These are phyloP conservation scores for Corydoras sp. DNA, from an alignment of 2,113 vertebrate species.

Conservation along the genomic window DNA sequence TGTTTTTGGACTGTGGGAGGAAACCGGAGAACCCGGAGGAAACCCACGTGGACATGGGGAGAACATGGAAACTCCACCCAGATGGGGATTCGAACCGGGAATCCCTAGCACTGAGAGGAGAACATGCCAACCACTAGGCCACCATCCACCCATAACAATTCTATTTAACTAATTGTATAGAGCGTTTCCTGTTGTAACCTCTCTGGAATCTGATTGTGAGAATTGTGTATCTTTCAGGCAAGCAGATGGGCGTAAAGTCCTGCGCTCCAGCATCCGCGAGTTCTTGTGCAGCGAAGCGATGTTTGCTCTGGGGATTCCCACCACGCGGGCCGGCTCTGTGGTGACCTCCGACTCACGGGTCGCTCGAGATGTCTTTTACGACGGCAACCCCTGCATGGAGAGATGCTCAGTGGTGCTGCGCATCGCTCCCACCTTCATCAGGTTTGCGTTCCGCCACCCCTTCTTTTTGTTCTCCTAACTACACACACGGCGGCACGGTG, in stretches of 20 bases:
- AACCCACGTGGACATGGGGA: no score
- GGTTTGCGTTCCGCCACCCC: constrained; percentile 56
- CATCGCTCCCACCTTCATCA: constrained; percentile 86
- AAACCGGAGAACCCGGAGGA: no score
- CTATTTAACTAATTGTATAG: background rate
- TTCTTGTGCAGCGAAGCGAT: constrained; percentile 95
- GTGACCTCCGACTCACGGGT: constrained; percentile 81
- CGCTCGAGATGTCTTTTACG: constrained; percentile 79
- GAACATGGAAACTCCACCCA: no score
- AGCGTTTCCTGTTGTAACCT: background rate
- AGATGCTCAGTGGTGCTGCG: constrained; percentile 85
- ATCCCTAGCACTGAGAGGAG: no score
- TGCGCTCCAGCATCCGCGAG: constrained; percentile 91
- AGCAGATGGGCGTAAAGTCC: constrained; percentile 89
- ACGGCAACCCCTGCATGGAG: constrained; percentile 77
- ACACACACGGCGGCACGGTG: no score
- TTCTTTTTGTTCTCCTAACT: no score
- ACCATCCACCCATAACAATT: background rate
- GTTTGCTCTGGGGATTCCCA: constrained; percentile 85
- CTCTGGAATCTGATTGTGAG: accelerated
- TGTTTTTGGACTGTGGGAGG: no score
- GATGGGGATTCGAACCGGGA: no score
- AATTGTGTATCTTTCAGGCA: constrained; percentile 61
- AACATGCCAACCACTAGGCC: no score
- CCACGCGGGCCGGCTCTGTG: constrained; percentile 82